Base-by-base conservation (phyloP, 2,113 vertebrate species). In the Geothlypis trichas region DNA sequence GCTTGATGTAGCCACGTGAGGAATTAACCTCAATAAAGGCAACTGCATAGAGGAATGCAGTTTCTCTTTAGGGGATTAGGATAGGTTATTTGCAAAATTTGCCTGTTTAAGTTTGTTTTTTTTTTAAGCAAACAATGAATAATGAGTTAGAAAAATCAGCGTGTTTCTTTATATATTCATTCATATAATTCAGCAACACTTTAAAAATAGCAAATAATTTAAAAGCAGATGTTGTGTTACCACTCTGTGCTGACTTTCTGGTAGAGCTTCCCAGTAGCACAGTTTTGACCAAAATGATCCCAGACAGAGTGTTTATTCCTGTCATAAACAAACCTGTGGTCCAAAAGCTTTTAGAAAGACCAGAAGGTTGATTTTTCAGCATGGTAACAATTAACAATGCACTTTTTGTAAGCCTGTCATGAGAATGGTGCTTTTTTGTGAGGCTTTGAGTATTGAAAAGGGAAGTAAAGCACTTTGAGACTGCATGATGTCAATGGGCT, bases 11-110 rank as follows among this genome's bases (percentile, higher is more conserved):
- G 59, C 87, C 59, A 74, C 76, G 54, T 59, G 80, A 95, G 92
- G 87, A 91, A 91, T 93, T 93, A 93, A 91, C 77, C 94, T 95
- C 78, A 55, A 79, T 96, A 85, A 92, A 92, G 68, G 61, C 77
- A 62, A 41, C 55, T 47, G 63, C 8, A 0, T 28, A 82, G 75
- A 85, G 67, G 78, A 88, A 82, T 63, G 57, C 22, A 16, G 42
- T 44, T 84, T 57, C 46, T 74, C 74, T 95, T 87, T 44, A 89
- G 87, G 84, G 89, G 87, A 65, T 95, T 92, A 97, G 22, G 3
- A 11, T 54, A 59, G n/a, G 68, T 85, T 94, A 55, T 78, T 78
- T 83, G 86, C 44, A 59, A 58, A 93, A 81, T 79, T 85, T 1
- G 44, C 78, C 51, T 52, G 21, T 35, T 75, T 47, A 18, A 4